Conservation (phyloP, 2,888 invertebrate genomes). For the Alsophila aescularia region DNA sequence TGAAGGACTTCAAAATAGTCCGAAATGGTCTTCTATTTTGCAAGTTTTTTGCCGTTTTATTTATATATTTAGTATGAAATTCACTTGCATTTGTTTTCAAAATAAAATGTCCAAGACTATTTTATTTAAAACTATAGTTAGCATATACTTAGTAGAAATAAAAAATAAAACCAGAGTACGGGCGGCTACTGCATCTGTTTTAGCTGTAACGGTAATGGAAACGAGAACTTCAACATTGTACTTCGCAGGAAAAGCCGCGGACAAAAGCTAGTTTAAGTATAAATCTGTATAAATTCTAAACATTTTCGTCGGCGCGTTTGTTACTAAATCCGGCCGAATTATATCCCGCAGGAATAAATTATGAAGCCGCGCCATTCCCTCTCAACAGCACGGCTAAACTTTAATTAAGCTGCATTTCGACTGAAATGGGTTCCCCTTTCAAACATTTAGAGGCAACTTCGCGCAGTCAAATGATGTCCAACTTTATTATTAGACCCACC, state of each 20-base stretch:
- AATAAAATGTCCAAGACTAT: too few species aligned
- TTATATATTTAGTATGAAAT: too few species aligned
- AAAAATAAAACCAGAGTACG: too few species aligned
- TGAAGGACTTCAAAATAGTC: too few species aligned
- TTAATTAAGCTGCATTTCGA: slow-evolving; percentile 79
- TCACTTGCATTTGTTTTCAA: too few species aligned
- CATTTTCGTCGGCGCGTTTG: slow-evolving; percentile 65
- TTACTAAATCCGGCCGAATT: slow-evolving; percentile 73
- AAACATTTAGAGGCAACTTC: slow-evolving; percentile 66
- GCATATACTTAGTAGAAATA: too few species aligned
- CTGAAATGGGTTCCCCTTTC: slow-evolving; percentile 71
- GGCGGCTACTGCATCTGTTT: too few species aligned
- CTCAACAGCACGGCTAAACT: slow-evolving; percentile 72
- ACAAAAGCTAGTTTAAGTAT: slow-evolving; percentile 33
- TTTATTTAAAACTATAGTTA: too few species aligned
- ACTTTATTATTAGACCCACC: slow-evolving; percentile 40
- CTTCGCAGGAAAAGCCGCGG: neutral
- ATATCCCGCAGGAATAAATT: slow-evolving; percentile 78
- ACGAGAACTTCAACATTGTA: neutral
- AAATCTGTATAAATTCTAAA: slow-evolving; percentile 59
- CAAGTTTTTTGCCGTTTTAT: too few species aligned
- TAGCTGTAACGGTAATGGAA: too few species aligned
- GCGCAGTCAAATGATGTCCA: slow-evolving; percentile 55
- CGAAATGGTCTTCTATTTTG: too few species aligned
- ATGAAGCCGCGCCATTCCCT: slow-evolving; percentile 71